These are phyloP conservation scores for Apus apus DNA, from an alignment of 2,113 vertebrate genomes.

Conservation along the genomic window DNA sequence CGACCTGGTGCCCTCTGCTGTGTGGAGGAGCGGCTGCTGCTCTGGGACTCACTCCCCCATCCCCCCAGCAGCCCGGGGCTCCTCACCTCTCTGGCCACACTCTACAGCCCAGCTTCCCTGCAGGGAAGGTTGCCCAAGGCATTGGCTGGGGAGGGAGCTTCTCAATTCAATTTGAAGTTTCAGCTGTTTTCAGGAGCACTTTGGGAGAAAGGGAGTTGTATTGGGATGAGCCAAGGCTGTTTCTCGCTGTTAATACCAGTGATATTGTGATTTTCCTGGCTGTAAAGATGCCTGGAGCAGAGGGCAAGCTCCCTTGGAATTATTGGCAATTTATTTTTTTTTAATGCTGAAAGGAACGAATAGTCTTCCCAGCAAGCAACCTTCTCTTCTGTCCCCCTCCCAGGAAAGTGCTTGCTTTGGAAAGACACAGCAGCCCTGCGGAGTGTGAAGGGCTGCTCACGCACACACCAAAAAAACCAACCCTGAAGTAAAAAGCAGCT, in stretches of 20 bases:
- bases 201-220: not conserved
- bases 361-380: not conserved
- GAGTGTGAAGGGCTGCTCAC: not conserved
- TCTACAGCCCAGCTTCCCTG: not conserved
- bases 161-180: not conserved
- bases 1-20: not conserved
- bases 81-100: not conserved
- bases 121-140: not conserved
- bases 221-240: not conserved
- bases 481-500: conserved; percentile 24
- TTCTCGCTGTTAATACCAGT: not conserved
- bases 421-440: not conserved
- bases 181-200: not conserved
- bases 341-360: not conserved
- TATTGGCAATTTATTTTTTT: not conserved
- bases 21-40: not conserved
- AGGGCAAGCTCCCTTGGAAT: not conserved
- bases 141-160: not conserved
- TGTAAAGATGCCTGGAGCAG: conserved; percentile 7
- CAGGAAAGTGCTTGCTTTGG: not conserved
- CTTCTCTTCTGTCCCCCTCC: not conserved
- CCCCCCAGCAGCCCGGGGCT: not conserved
- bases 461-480: no score
- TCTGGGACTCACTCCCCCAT: not conserved
- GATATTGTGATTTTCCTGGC: not conserved